These are phyloP conservation scores for Matsumyia berberina DNA, from an alignment of 2,888 invertebrate genomes.

Conservation along the genomic window DNA sequence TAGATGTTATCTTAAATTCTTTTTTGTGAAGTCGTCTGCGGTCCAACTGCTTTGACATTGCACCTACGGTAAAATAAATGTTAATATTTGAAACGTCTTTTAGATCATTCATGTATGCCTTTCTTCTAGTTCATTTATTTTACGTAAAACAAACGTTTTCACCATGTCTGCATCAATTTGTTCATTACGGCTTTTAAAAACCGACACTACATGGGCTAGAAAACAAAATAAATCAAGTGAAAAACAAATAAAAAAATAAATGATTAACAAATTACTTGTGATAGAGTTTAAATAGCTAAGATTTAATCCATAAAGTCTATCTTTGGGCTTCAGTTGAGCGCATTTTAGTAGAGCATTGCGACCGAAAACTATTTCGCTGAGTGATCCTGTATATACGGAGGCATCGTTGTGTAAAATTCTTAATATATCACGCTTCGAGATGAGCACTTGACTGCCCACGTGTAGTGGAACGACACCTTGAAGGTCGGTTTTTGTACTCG, in stretches of 20 bases:
- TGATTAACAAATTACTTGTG: conserved; percentile 80
- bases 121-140: conserved; percentile 77
- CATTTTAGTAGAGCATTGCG: conserved; percentile 79
- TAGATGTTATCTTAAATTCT: no score
- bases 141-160: conserved; percentile 80
- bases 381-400: conserved; percentile 82
- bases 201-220: conserved; percentile 83
- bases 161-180: conserved; percentile 79
- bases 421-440: conserved; percentile 81
- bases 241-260: neutral
- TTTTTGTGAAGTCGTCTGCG: no score
- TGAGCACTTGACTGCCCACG: conserved; percentile 82
- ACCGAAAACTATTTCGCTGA: conserved; percentile 83
- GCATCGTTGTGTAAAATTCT: conserved; percentile 82
- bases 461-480: conserved; percentile 81
- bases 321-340: conserved; percentile 77
- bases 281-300: conserved; percentile 80
- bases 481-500: conserved; percentile 21
- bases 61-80: conserved; percentile 1
- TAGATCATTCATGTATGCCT: conserved; percentile 2
- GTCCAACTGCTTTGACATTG: neutral
- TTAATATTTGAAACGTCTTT: neutral
- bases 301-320: conserved; percentile 78
- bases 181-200: conserved; percentile 81
- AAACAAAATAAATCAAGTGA: conserved; percentile 37